A percentile compares a stretch with the other conserved stretches of the same genome.
Conservation (phyloP, 2,888 invertebrate genomes). For the Hyposoter didymator region DNA sequence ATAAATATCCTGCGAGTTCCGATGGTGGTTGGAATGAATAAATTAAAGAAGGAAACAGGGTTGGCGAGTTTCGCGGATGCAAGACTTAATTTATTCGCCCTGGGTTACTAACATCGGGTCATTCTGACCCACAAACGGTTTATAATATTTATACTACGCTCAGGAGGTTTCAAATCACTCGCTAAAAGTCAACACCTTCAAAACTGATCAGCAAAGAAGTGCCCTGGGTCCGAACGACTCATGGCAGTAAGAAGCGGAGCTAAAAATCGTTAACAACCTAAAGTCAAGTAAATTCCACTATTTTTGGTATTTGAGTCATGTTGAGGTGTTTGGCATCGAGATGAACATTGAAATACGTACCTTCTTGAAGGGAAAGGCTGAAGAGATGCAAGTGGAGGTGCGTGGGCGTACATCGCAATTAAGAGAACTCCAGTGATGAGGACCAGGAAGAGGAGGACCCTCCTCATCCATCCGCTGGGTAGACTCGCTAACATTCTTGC, state of each 20-base stretch:
- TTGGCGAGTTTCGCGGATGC: not conserved
- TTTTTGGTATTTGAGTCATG: not conserved
- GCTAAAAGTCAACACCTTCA: not conserved
- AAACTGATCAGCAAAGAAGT: not conserved
- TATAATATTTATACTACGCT: not conserved
- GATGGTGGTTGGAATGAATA: conserved; percentile 24
- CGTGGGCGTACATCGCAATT: conserved; percentile 85
- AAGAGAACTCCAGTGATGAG: conserved; percentile 85
- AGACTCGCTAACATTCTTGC: conserved; percentile 84
- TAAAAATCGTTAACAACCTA: not conserved
- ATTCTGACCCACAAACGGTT: not conserved
- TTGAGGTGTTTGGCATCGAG: not conserved
- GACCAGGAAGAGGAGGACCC: conserved; percentile 85
- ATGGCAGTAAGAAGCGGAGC: not conserved
- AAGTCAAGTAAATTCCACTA: not conserved
- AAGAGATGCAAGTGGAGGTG: conserved; percentile 82
- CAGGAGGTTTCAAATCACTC: not conserved
- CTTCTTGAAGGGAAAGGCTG: conserved; percentile 81
- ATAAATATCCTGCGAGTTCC: conserved; percentile 14
- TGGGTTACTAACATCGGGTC: not conserved
- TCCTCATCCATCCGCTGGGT: conserved; percentile 86
- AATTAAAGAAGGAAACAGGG: not conserved
- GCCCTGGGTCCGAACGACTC: not conserved
- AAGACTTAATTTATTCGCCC: not conserved
- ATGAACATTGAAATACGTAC: conserved; percentile 69